Evolutionary conservation across 92 coral and sea anemone species (phyloP).

Genomic region (Porites cylindrica): DNA sequence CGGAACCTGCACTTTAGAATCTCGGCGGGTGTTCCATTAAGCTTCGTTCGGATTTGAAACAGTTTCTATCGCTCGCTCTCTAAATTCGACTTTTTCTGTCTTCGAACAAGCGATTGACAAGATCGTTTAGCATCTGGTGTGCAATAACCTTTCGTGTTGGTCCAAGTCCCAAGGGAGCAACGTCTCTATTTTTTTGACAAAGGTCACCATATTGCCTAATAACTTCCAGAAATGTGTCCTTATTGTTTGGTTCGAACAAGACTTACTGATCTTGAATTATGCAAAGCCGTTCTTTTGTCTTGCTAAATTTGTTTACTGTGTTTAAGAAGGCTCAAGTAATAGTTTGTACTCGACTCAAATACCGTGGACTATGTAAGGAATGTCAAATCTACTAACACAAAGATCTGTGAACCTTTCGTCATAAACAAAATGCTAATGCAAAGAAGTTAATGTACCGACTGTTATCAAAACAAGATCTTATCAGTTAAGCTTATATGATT

Average conservation of each 20-base stretch:
- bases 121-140: background rate
- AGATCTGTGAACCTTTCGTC: background rate
- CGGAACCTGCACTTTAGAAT: background rate
- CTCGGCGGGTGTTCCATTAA: slow-evolving; percentile 27
- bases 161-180: background rate
- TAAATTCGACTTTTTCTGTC: background rate
- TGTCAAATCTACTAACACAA: background rate
- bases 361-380: background rate
- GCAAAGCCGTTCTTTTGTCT: slow-evolving; percentile 26
- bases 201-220: slow-evolving; percentile 16
- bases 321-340: slow-evolving; percentile 15
- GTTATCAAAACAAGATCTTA: background rate
- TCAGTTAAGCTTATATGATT: background rate
- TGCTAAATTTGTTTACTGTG: slow-evolving; percentile 22
- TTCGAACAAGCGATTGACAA: background rate
- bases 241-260: slow-evolving; percentile 36
- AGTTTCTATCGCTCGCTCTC: slow-evolving; percentile 9
- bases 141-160: background rate
- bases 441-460: background rate
- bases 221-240: slow-evolving; percentile 18
- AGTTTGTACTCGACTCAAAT: slow-evolving; percentile 5
- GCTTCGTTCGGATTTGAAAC: slow-evolving; percentile 14
- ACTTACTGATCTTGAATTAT: slow-evolving; percentile 35
- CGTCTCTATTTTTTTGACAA: background rate
- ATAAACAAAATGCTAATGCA: background rate